Evolutionary conservation across 2,888 invertebrate genomes (phyloP).

Genomic region (Zonitis immaculata): DNA sequence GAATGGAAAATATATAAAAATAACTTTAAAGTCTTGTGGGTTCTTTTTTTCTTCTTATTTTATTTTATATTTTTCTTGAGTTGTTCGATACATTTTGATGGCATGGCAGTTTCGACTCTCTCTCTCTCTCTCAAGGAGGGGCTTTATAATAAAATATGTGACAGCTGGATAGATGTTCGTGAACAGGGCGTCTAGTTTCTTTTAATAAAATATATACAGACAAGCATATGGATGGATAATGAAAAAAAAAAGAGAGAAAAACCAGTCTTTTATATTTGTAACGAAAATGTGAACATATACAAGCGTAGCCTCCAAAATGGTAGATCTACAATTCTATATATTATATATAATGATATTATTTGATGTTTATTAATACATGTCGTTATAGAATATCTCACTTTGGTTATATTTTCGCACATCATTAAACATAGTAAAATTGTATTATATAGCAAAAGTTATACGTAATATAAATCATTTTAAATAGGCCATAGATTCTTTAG

Average conservation of each 20-base stretch:
- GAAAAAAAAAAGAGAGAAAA: not conserved
- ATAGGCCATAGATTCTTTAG: not conserved
- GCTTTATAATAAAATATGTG: slow-evolving; percentile 36
- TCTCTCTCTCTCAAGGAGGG: no score
- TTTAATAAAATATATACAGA: slow-evolving; percentile 5
- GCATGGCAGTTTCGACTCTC: slow-evolving; percentile 10
- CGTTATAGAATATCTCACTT: slow-evolving; percentile 15
- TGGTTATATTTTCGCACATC: slow-evolving; percentile 27
- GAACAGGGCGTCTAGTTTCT: slow-evolving; percentile 28
- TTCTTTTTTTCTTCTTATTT: not conserved
- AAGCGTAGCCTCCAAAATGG: not conserved
- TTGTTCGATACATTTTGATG: slow-evolving; percentile 12
- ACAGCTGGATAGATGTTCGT: slow-evolving; percentile 34
- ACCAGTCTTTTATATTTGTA: not conserved
- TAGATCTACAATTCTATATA: no score
- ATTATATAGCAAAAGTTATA: slow-evolving; percentile 10
- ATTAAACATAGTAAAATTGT: slow-evolving; percentile 23
- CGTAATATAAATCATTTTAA: slow-evolving; percentile 16
- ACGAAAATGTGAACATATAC: not conserved
- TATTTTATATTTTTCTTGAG: no score
- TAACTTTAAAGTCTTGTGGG: not conserved
- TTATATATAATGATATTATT: no score
- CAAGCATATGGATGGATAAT: not conserved
- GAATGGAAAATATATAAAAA: not conserved
- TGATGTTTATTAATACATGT: not conserved